Percentiles rank a stretch among this genome's conserved stretches.
phyloP scores from a whole-genome alignment of 2,113 vertebrate species.

The Phalacrocorax pelagicus region DNA sequence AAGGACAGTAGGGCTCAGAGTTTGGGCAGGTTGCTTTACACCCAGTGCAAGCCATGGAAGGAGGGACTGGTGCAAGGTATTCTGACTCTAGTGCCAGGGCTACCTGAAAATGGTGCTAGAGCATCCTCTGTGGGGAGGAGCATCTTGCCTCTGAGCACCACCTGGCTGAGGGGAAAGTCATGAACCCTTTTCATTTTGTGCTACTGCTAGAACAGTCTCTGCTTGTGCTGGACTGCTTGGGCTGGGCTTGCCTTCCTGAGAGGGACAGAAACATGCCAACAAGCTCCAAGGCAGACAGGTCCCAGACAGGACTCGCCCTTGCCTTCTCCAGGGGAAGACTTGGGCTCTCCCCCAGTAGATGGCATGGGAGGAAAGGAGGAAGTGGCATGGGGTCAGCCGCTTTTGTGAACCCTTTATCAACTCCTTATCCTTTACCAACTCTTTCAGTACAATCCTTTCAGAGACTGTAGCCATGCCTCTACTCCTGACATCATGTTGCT shows the following conservation, averaged over 20 bases:
- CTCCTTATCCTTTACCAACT: not conserved
- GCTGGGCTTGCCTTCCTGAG: not conserved
- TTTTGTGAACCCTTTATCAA: not conserved
- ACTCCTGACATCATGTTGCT: rapidly evolving
- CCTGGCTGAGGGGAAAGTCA: rapidly evolving
- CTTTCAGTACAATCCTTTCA: not conserved
- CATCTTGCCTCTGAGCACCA: not conserved
- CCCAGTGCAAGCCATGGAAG: not conserved
- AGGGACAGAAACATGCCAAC: not conserved
- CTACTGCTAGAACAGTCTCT: not conserved
- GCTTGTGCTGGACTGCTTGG: not conserved
- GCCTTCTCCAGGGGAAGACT: not conserved
- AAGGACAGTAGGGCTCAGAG: not conserved
- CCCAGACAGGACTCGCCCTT: rapidly evolving
- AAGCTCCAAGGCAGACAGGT: not conserved
- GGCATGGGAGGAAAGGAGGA: not conserved
- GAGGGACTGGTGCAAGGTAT: not conserved
- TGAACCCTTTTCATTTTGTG: not conserved
- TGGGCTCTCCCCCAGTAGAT: rapidly evolving
- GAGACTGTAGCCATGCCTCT: rapidly evolving
- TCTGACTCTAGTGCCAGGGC: not conserved
- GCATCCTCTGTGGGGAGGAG: not conserved
- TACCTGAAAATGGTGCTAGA: not conserved
- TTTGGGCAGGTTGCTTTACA: not conserved
- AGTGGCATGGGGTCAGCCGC: not conserved